These are phyloP conservation scores for Mormyrus iriodes DNA, from an alignment of 2,113 vertebrate species.

Conservation along the genomic window DNA sequence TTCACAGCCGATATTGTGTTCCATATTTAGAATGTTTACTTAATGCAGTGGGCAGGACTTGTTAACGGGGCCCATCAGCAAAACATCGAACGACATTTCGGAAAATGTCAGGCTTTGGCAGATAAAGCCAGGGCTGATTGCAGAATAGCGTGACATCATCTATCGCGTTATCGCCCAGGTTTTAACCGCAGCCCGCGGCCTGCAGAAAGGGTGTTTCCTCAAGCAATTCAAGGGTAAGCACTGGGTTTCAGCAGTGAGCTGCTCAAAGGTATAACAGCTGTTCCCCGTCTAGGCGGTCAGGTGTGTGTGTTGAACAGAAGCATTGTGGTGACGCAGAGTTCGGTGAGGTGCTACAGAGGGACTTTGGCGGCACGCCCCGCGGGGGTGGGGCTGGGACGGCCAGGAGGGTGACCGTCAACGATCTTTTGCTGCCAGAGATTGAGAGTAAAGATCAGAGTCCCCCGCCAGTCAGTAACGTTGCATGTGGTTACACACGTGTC, in stretches of 20 bases:
- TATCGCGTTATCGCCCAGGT: neutral
- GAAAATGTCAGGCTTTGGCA: neutral
- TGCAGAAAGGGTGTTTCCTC: neutral
- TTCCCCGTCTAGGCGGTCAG: neutral
- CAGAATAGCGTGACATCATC: neutral
- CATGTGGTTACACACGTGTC: slow-evolving; percentile 25
- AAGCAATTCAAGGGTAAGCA: neutral
- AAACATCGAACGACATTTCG: neutral
- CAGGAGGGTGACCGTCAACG: neutral
- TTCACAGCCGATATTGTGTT: neutral
- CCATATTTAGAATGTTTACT: neutral
- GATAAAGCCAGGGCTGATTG: neutral
- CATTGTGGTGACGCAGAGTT: neutral
- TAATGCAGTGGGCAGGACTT: neutral
- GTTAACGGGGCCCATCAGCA: neutral
- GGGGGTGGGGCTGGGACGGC: neutral
- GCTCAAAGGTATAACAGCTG: neutral
- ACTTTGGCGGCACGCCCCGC: neutral
- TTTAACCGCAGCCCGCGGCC: neutral
- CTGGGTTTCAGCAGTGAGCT: neutral
- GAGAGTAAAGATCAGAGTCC: slow-evolving; percentile 24
- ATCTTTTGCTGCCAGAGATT: neutral
- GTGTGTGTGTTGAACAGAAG: neutral
- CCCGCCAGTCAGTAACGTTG: slow-evolving; percentile 21
- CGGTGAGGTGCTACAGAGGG: neutral